Evolutionary conservation across 2,113 vertebrate species (phyloP).

Genomic region (Hassar affinis): DNA sequence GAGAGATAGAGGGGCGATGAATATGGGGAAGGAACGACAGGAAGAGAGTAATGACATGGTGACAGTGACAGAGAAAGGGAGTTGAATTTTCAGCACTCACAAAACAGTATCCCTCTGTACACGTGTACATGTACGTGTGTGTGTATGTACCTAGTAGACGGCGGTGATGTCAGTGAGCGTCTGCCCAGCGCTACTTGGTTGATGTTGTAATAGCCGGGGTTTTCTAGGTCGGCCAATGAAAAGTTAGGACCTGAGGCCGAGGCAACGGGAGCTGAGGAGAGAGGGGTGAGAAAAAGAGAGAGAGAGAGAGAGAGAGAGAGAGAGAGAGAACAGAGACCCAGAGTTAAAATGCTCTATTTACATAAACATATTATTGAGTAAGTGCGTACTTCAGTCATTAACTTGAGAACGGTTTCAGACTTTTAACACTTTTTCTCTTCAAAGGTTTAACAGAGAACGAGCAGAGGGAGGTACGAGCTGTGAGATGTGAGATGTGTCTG

Average conservation of each 20-base stretch:
- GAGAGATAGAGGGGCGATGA: neutral
- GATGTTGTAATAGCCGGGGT: conserved; percentile 93
- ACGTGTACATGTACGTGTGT: neutral
- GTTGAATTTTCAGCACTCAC: conserved; percentile 21
- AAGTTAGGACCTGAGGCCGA: conserved; percentile 92
- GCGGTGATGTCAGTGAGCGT: conserved; percentile 88
- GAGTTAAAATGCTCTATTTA: neutral
- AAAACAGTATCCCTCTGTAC: neutral
- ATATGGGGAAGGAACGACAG: neutral
- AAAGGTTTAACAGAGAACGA: neutral
- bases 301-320: neutral
- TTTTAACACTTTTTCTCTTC: neutral
- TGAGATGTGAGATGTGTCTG: neutral
- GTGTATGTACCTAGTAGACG: conserved; percentile 81
- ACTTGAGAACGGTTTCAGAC: neutral
- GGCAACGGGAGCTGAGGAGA: conserved; percentile 81
- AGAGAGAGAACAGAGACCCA: no score
- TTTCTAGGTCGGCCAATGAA: conserved; percentile 91
- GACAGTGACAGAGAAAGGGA: conserved; percentile 46
- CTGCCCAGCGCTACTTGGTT: conserved; percentile 92
- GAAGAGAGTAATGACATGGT: conserved; percentile 59
- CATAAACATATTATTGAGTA: neutral
- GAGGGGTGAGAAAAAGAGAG: neutral
- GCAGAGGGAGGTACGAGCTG: neutral
- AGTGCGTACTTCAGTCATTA: neutral